Evolutionary conservation across 2,113 vertebrate species (phyloP).

Genomic region (Sigmodon hispidus): DNA sequence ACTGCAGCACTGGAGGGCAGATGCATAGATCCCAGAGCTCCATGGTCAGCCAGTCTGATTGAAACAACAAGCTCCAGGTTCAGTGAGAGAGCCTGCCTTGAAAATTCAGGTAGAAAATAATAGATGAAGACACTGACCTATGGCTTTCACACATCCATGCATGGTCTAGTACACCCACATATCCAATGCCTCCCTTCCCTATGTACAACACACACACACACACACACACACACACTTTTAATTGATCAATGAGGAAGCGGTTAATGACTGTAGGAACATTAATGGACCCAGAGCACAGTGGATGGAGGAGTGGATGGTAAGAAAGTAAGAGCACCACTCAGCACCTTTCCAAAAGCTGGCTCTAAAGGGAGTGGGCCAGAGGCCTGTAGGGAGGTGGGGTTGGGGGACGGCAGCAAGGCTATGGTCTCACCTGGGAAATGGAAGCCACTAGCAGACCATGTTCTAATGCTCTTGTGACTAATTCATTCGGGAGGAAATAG

Average conservation of each 20-base stretch:
- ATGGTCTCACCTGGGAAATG: background rate
- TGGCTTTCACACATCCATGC: background rate
- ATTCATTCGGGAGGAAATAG: background rate
- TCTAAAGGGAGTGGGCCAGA: background rate
- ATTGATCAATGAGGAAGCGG: background rate
- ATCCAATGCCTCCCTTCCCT: background rate
- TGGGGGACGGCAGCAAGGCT: background rate
- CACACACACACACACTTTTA: background rate
- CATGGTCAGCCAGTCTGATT: background rate
- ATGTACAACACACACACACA: background rate
- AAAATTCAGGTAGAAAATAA: background rate
- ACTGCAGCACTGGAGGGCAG: background rate
- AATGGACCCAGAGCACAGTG: background rate
- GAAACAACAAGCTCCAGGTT: background rate
- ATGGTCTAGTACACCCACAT: no score
- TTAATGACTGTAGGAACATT: background rate
- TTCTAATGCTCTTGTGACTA: background rate
- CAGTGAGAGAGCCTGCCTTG: background rate
- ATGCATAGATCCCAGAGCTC: background rate
- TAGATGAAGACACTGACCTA: background rate
- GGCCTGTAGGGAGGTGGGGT: background rate
- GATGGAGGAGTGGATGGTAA: background rate
- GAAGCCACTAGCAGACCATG: background rate
- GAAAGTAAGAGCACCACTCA: background rate
- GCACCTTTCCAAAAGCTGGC: background rate